Base-by-base conservation (phyloP, 2,888 invertebrate species). In the Cheilosia variabilis region DNA sequence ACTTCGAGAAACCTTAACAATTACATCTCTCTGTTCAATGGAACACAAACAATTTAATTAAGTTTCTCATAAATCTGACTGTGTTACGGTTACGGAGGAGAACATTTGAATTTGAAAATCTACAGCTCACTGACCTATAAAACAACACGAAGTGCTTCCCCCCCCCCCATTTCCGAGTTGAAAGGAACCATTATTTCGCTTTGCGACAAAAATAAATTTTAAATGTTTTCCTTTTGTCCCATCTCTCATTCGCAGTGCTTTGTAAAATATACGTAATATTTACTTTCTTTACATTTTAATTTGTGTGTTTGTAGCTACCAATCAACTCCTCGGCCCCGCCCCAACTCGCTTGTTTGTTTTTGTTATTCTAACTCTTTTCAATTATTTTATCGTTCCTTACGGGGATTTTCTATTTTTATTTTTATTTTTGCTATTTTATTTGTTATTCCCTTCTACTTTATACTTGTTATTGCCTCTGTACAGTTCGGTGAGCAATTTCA, bases 401-500 rank as follows among this genome's bases (percentile, higher is more conserved):
- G 4, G 43, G 31, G 31, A 6, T 31, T 31, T 31, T 31, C 9
- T 31, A 9, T 31, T 31, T 9, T 45, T 58, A 24, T 24, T 47
- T 52, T 17, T 43, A 31, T 78, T 47, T 43, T 55, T 45, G 24
- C 69, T 62, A 22, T 34, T 57, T 50, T 52, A 31, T 53, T 53
- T 62, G 53, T 24, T 31, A 45, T 55, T 72, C 19, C 5, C n/a
- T 47, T n/a, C 13, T 15, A 4, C 24, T 9, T 3, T 52, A 22
- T 55, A 65, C 60, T 60, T 22, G 52, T 72, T 71, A 78, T 71
- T 79, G 79, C 60, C 41, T 60, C 53, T 60, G 45, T 82, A 45
- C 77, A 77, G 77, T 82, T 82, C 24, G 53, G 71, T 77, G 82
- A 82, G 53, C 71, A 82, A 76, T 82, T 71, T 77, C 71, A 66